phyloP scores from a whole-genome alignment of 2,888 invertebrate genomes.

The Eledone cirrhosa region DNA sequence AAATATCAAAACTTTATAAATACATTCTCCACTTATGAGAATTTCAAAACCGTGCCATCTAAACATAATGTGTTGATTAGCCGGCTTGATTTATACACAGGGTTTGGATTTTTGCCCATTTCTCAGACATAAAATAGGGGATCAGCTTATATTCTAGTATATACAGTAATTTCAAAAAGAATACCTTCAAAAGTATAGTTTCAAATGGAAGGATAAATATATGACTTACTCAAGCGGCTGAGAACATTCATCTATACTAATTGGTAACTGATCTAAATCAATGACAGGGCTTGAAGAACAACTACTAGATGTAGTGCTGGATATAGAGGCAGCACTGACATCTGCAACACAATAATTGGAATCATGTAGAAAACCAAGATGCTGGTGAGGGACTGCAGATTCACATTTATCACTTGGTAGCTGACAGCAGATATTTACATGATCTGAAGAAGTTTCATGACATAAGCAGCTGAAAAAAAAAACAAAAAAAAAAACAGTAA shows the following conservation, averaged over 20 bases:
- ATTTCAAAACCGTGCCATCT: no score
- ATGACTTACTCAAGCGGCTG: constrained; percentile 38
- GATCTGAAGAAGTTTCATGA: constrained; percentile 67
- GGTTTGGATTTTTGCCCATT: no score
- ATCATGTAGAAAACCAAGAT: constrained; percentile 55
- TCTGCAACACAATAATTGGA: constrained; percentile 61
- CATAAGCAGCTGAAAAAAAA: constrained; percentile 63
- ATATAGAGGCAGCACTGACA: constrained; percentile 65
- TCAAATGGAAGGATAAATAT: no score
- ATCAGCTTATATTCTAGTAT: no score
- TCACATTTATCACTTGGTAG: constrained; percentile 58
- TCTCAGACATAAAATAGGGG: no score
- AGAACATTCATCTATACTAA: constrained; percentile 38
- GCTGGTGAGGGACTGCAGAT: constrained; percentile 42
- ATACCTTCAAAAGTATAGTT: no score
- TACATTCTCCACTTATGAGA: no score
- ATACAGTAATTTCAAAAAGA: no score
- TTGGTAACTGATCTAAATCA: constrained; percentile 47
- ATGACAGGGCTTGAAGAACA: constrained; percentile 63
- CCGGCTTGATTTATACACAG: no score
- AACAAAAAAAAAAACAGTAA: background rate
- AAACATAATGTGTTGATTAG: no score
- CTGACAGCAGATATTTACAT: constrained; percentile 66
- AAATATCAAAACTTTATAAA: no score
- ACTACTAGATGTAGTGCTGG: constrained; percentile 63